phyloP scores from a whole-genome alignment of 2,888 invertebrate genomes.

The Lycophotia porphyrea region DNA sequence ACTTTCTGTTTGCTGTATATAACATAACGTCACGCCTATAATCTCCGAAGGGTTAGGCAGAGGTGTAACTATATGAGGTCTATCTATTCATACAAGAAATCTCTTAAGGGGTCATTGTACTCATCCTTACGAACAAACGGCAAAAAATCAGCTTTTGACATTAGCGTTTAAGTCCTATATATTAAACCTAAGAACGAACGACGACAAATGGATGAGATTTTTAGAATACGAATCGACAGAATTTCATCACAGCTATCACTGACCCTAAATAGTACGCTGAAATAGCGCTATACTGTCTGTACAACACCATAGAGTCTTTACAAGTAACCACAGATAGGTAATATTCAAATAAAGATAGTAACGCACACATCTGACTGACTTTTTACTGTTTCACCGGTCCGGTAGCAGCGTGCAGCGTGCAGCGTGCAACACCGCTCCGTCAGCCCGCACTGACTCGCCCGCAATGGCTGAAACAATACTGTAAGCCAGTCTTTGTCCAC shows the following conservation, averaged over 20 bases:
- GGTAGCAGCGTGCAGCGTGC: too few species aligned
- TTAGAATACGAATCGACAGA: too few species aligned
- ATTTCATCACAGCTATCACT: too few species aligned
- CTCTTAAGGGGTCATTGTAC: too few species aligned
- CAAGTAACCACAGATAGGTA: background rate
- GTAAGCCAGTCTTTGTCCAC: background rate
- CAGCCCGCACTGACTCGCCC: background rate
- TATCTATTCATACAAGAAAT: too few species aligned
- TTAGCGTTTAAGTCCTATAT: background rate
- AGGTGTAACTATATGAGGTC: too few species aligned
- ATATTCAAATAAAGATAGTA: background rate
- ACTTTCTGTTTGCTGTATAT: background rate
- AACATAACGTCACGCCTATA: background rate
- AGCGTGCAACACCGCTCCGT: background rate
- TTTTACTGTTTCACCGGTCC: background rate
- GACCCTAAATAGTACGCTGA: too few species aligned
- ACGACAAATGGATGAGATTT: too few species aligned
- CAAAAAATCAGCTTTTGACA: too few species aligned
- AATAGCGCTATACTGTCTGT: background rate
- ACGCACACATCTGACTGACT: background rate
- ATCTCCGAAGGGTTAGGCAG: background rate
- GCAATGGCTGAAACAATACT: conserved; percentile 10
- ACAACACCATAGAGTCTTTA: background rate
- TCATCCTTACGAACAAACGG: too few species aligned
- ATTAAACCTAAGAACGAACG: background rate